Evolutionary conservation across 2,113 vertebrate genomes (phyloP).

Genomic region (Azemiops feae): DNA sequence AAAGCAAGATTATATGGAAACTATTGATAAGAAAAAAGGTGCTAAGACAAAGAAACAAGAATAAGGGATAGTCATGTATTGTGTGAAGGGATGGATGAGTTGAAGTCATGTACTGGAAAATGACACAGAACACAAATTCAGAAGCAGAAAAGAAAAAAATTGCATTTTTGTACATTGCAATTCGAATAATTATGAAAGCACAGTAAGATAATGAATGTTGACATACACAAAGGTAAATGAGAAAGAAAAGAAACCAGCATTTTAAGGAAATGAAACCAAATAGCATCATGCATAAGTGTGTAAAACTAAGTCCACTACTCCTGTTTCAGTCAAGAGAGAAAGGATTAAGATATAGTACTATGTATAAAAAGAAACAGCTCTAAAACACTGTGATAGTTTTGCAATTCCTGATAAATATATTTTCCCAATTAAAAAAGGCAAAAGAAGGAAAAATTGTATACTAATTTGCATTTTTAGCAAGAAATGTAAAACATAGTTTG

Average conservation of each 20-base stretch:
- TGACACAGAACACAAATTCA: not conserved
- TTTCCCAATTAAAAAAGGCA: not conserved
- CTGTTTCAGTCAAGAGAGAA: not conserved
- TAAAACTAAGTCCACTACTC: not conserved
- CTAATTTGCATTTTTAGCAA: constrained; percentile 14
- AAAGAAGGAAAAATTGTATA: not conserved
- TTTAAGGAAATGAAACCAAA: not conserved
- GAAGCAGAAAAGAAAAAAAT: not conserved
- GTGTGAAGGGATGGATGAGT: not conserved
- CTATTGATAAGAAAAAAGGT: not conserved
- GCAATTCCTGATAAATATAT: not conserved
- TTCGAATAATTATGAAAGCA: not conserved
- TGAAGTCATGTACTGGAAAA: not conserved
- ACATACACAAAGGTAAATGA: not conserved
- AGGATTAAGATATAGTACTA: not conserved
- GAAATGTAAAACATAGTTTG: not conserved
- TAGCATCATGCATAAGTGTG: not conserved
- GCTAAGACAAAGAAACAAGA: not conserved
- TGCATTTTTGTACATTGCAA: not conserved
- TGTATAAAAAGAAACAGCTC: not conserved
- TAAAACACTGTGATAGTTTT: not conserved
- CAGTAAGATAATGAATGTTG: not conserved
- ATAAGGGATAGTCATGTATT: not conserved
- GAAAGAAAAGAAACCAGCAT: not conserved
- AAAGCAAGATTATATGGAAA: not conserved